These are phyloP conservation scores for Cotesia chilonis DNA, from an alignment of 1,140 invertebrate species.

Conservation along the genomic window DNA sequence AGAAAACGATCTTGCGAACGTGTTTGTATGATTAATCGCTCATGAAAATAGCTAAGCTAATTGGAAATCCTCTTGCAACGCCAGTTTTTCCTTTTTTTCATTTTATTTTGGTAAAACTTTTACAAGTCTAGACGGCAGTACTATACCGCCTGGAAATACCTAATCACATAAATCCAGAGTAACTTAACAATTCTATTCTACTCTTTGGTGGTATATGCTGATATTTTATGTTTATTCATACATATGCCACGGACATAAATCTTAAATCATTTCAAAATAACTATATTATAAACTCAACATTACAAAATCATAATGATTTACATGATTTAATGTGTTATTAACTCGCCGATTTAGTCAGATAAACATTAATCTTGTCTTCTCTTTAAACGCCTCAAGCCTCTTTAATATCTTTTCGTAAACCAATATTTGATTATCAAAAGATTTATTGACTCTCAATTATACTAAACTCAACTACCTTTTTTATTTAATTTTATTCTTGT, in stretches of 20 bases:
- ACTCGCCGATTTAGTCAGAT: not conserved
- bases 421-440: slow-evolving; percentile 10
- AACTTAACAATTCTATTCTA: no score
- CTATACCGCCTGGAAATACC: no score
- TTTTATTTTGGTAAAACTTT: no score
- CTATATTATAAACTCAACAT: not conserved
- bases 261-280: no score
- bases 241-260: no score
- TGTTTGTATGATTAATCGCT: slow-evolving; percentile 13
- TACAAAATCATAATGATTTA: slow-evolving; percentile 15
- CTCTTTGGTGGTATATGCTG: no score
- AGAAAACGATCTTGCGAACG: slow-evolving; percentile 8
- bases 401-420: not conserved
- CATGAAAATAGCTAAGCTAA: slow-evolving; percentile 9
- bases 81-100: not conserved
- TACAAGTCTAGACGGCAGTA: no score
- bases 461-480: not conserved
- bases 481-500: no score
- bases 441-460: slow-evolving; percentile 11
- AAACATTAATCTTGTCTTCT: slow-evolving; percentile 6
- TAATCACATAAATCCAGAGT: no score
- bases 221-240: no score
- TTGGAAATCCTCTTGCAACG: slow-evolving; percentile 2
- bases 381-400: no score
- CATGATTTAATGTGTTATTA: slow-evolving; percentile 11